Evolutionary conservation across 2,888 invertebrate genomes (phyloP), one percentile per base, ranked within the genome.

Genomic region (Pocota personata): DNA sequence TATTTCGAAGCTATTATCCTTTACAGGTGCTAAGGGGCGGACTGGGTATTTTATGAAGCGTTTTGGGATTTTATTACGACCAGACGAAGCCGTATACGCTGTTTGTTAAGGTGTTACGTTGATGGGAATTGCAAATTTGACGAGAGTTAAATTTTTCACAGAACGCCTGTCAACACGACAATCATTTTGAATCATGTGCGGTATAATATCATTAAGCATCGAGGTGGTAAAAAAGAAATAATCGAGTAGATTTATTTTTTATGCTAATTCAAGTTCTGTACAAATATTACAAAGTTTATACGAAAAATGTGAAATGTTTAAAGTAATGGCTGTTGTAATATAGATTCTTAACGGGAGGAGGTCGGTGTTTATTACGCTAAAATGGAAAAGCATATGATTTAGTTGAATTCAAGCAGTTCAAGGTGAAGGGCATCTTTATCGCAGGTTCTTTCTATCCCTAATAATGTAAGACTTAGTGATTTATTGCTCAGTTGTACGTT

Each of bases 1-100:
- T 66, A 73, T 83, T 78, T 78, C 43, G 58, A 19, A 16, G 37
- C 52, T 62, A 66, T 72, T 66, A 73, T 78, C 46, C 72, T 83
- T 83, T 83, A 12, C 82, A 82, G 82, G 82, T 82, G 77, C 50
- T 30, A 55, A 19, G 35, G 50, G 57, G 37, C 14, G 30, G 37
- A 21, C 35, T 30, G 40, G 30, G 32, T 35, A 27, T 43, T 64
- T 73, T 32, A 67, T 30, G 30, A 40, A 58, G 50, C 58, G 16
- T 2, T 57, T 64, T 50, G 48, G 48, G 66, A 37, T 76, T 67
- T 67, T 40, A 48, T 76, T 76, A 58, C 50, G 37, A 58, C 57
- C 66, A 66, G 76, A 57, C 76, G 30, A 37, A 37, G 43, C 10
- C 10, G 6, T 32, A 43, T 43, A 46, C 32, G 19, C 40, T 52